Evolutionary conservation across 2,888 invertebrate species (phyloP), one percentile per base, ranked within the genome.

Genomic region (Trisateles emortualis): DNA sequence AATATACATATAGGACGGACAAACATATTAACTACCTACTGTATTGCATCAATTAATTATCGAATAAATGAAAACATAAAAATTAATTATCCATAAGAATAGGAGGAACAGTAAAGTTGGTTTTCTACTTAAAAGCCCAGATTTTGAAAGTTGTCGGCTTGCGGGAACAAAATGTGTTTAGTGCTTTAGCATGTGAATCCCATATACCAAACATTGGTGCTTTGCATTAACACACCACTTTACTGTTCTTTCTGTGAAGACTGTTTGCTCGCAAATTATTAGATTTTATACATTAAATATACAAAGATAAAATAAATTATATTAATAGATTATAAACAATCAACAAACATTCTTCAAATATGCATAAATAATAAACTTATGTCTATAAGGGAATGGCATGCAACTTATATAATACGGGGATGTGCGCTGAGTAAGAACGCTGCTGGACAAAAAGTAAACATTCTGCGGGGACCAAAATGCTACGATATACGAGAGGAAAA

Each of bases 391-490:
- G 77, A 81, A 87, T 84, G 73, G 84, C 91, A 91, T 91, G 91
- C 91, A 87, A 84, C 85, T 86, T 87, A 82, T 79, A 61, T 60
- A 72, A 65, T 79, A 83, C 78, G 72, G 78, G 79, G 79, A 78
- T 69, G 74, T 86, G 88, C 83, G 86, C 86, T 86, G 81, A 85
- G 75, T 83, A 83, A 83, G 78, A 82, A 83, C 83, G 87, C 87
- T 85, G 87, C 83, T 81, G 81, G 86, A 81, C 80, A 77, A 76
- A 78, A 83, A 81, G 72, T 78, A 77, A 81, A 80, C 81, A 86
- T 84, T 86, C 85, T 86, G 90, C 89, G 80, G 86, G 88, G 86
- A 72, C 72, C 86, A 86, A 79, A 86, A 88, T 85, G 87, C 90
- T 88, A 89, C 85, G 79, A 81, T 77, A 79, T 81, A 86, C 84